Base-by-base conservation (phyloP, 2,888 invertebrate genomes). In the Diplazon laetatorius region DNA sequence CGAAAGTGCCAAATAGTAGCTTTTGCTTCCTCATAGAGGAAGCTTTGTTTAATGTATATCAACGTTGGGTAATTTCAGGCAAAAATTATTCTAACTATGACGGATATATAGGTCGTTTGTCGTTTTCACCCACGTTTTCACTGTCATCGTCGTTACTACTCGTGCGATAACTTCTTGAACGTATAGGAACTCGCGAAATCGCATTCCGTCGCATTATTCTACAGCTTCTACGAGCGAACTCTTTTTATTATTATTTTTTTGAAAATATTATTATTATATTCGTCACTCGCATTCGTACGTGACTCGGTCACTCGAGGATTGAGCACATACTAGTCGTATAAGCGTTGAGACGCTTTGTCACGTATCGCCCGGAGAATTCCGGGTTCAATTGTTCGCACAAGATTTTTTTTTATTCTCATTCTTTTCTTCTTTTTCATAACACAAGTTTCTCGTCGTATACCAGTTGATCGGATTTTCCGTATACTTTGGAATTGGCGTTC, bases 321-420 rank as follows among this genome's bases (percentile, higher is more conserved):
- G 37, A 18, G 22, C 10, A 46, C 22, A 12, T 30, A 37, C n/a
- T n/a, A 25, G 16, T 62, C 30, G 35, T 30, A 50, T n/a, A n/a
- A n/a, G n/a, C 35, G 60, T 35, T 20, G 14, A 55, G 35, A 46
- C 18, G 55, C 20, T 30, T 12, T 37, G 72, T 77, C 72, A 77
- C 76, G 72, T 77, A 42, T n/a, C 76, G 48, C 14, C 46, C 30
- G 16, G 37, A 39, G 68, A 72, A 62, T 72, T 48, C 62, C 39
- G 18, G 39, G 14, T 25, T 25, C 71, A 55, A 76, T 71, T 71
- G 70, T 71, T 60, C 52, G 22, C 44, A 6, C 8, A 44, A n/a
- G n/a, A n/a, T n/a, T n/a, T n/a, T n/a, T n/a, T n/a, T n/a, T n/a
- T n/a, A n/a, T n/a, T n/a, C n/a, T 25, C 30, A 5, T 42, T 30